phyloP scores from a whole-genome alignment of 2,113 vertebrate genomes.

The Zapornia atra region DNA sequence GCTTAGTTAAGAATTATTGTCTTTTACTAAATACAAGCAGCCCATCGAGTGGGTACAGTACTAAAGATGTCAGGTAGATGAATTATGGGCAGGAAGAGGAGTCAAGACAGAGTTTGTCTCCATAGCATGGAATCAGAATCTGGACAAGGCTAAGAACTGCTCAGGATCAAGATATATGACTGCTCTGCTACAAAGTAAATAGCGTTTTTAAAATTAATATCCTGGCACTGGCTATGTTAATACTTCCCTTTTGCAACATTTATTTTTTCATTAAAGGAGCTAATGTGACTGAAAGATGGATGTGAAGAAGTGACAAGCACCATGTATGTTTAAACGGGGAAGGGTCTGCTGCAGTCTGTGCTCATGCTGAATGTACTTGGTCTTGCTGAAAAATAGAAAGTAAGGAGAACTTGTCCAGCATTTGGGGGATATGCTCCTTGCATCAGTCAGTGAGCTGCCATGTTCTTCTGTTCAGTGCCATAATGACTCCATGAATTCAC shows the following conservation, averaged over 20 bases:
- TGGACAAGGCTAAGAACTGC: not conserved
- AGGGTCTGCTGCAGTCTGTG: not conserved
- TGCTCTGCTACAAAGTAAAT: slow-evolving; percentile 27
- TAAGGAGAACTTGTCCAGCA: not conserved
- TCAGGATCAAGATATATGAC: slow-evolving; percentile 24
- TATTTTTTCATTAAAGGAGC: slow-evolving; percentile 49
- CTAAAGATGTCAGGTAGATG: not conserved
- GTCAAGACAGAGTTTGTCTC: not conserved
- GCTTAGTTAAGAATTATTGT: not conserved
- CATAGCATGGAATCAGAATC: not conserved
- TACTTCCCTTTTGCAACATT: slow-evolving; percentile 64
- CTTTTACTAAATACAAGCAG: not conserved
- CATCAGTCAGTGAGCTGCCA: not conserved
- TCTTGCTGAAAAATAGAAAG: not conserved
- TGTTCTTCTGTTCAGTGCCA: not conserved
- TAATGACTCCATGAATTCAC: not conserved
- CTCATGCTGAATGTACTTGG: not conserved
- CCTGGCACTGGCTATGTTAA: slow-evolving; percentile 8
- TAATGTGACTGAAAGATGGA: slow-evolving; percentile 9
- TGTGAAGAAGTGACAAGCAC: slow-evolving; percentile 13
- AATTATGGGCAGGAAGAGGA: slow-evolving; percentile 1
- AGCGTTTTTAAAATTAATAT: slow-evolving; percentile 48
- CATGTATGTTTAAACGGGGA: not conserved
- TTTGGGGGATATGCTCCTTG: not conserved
- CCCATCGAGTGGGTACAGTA: not conserved